Evolutionary conservation across 37 sponge, comb jelly and placozoan genomes (phyloP).

Genomic region (Crambe crambe): DNA sequence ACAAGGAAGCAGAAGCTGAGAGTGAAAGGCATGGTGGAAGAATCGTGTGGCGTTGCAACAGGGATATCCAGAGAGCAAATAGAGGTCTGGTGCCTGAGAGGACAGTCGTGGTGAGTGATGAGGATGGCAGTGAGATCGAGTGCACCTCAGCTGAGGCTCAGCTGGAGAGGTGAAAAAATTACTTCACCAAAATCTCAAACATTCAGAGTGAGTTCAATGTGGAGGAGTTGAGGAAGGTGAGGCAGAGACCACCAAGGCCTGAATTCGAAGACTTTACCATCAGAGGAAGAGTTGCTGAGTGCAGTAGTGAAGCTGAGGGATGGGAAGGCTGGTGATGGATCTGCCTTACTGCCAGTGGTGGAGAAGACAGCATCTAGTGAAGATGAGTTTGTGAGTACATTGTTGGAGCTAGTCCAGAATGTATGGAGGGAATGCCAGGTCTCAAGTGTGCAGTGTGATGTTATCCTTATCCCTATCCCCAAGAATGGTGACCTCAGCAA

Average conservation of each 20-base stretch:
- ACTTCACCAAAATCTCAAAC: not conserved
- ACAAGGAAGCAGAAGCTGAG: slow-evolving; percentile 36
- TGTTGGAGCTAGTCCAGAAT: not conserved
- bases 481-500: slow-evolving; percentile 29
- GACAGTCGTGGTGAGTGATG: not conserved
- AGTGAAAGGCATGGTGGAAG: slow-evolving; percentile 6
- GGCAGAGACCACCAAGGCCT: not conserved
- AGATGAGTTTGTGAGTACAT: not conserved
- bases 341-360: not conserved
- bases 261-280: not conserved
- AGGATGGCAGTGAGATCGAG: slow-evolving; percentile 19
- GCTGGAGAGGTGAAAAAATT: slow-evolving; percentile 34
- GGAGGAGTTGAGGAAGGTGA: not conserved
- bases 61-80: slow-evolving; percentile 16
- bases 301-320: not conserved
- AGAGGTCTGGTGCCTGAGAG: slow-evolving; percentile 32
- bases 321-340: not conserved
- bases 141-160: slow-evolving; percentile 5
- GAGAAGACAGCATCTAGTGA: not conserved
- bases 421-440: slow-evolving; percentile 19
- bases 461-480: not conserved
- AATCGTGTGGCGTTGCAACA: slow-evolving; percentile 32
- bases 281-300: not conserved
- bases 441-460: not conserved
- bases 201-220: not conserved